Base-by-base conservation (phyloP, 23 tunicate genomes). In the Corella eumyota region DNA sequence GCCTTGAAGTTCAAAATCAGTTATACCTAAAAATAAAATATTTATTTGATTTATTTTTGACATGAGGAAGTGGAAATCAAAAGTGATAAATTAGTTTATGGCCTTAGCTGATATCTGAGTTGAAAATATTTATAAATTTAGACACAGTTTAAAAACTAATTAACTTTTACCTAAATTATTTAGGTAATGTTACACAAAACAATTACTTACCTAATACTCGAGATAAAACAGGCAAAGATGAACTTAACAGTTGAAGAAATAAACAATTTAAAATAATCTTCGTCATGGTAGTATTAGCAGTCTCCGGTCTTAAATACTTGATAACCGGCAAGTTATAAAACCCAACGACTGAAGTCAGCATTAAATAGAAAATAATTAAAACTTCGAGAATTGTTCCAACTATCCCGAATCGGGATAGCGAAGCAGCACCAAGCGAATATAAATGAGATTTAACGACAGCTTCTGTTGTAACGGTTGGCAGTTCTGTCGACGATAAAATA, bases 1-100 rank as follows among this genome's bases (percentile, higher is more conserved):
- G 30, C 96, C 96, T 73, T 88, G 96, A 24, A 88, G 68, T n/a
- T 74, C 96, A 67, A 88, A 88, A 24, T 71, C 81, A 30, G 96
- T 88, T 2, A 88, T 79, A 15, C 96, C 96, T 88, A 68, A 58
- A 64, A 56, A n/a, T 52, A 4, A 58, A 50, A 66, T n/a, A n/a
- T n/a, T n/a, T n/a, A n/a, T n/a, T n/a, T n/a, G 28, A 20, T n/a
- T 20, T 17, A 0, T 55, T 24, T n/a, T n/a, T n/a, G 23, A n/a
- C 21, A 44, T 13, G 17, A 13, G 49, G 17, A 13, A 44, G 17
- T 13, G 17, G 17, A 44, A 44, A 13, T 44, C 17, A 44, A n/a
- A n/a, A n/a, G n/a, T n/a, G n/a, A n/a, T n/a, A n/a, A 40, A 15
- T 15, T 15, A 40, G 48, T 40, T 40, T 40, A 11, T 40, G 11